A percentile compares a stretch with the other conserved stretches of the same genome.
Evolutionary conservation across 2,797 vertebrate species (phyloP).

Genomic region (Glossophaga mutica): DNA sequence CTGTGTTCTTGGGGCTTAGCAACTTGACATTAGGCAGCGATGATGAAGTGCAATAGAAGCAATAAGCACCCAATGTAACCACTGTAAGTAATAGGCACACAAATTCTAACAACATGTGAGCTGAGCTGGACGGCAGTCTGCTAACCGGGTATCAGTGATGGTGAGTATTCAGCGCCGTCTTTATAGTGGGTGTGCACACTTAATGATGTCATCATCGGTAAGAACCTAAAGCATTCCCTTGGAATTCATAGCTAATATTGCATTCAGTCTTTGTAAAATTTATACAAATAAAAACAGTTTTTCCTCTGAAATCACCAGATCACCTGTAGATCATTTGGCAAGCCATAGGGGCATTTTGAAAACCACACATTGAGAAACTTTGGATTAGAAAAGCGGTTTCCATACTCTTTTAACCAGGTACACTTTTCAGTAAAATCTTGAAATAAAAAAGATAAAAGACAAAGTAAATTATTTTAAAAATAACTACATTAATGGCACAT

Average conservation of each 20-base stretch:
- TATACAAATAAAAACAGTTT: not conserved
- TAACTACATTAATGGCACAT: not conserved
- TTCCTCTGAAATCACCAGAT: not conserved
- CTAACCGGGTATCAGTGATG: not conserved
- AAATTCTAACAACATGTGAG: not conserved
- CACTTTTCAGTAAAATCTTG: not conserved
- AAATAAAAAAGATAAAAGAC: not conserved
- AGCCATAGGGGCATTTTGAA: not conserved
- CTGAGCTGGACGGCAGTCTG: not conserved
- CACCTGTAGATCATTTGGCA: not conserved
- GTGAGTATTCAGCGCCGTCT: not conserved
- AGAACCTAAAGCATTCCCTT: not conserved
- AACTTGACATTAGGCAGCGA: not conserved
- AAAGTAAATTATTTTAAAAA: not conserved
- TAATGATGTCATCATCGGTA: not conserved
- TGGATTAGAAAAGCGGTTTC: not conserved
- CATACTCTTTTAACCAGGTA: not conserved
- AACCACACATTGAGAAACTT: not conserved
- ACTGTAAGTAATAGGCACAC: not conserved
- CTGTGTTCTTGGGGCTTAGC: not conserved
- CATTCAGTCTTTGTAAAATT: not conserved
- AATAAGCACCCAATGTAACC: not conserved
- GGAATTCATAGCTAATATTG: not conserved
- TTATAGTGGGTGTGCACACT: not conserved
- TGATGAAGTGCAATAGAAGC: not conserved